Evolutionary conservation across 2,888 invertebrate genomes (phyloP).

Genomic region (Leptinotarsa rubiginosa): DNA sequence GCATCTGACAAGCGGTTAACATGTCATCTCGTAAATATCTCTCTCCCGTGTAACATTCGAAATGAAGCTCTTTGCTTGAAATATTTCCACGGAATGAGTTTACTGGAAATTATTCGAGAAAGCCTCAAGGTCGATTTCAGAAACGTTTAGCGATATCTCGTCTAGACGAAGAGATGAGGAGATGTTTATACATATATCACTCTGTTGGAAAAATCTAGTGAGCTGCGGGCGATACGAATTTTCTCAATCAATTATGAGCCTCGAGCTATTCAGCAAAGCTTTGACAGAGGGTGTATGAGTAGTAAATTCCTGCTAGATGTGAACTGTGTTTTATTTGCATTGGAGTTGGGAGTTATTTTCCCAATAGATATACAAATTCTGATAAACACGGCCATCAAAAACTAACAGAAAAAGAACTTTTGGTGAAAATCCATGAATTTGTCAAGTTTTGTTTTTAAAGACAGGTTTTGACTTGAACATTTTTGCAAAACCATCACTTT

Average conservation of each 20-base stretch:
- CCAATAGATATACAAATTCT: no score
- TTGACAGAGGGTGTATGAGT: neutral
- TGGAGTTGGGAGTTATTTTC: neutral
- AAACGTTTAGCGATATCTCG: slow-evolving; percentile 13
- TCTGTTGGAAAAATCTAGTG: neutral
- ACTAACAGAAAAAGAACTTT: no score
- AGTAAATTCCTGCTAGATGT: neutral
- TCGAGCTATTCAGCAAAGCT: neutral
- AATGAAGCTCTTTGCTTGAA: slow-evolving; percentile 25
- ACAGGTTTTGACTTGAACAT: no score
- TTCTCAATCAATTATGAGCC: slow-evolving; percentile 16
- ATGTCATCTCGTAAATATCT: slow-evolving; percentile 31
- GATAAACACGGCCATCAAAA: no score
- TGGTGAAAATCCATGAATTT: no score
- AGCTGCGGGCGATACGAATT: slow-evolving; percentile 2
- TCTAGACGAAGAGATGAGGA: slow-evolving; percentile 15
- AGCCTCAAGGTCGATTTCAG: neutral
- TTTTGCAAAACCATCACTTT: no score
- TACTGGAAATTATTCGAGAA: slow-evolving; percentile 20
- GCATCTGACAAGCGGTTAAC: slow-evolving; percentile 31
- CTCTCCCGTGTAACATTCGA: slow-evolving; percentile 18
- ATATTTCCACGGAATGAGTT: slow-evolving; percentile 19
- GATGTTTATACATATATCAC: slow-evolving; percentile 14
- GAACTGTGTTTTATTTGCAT: neutral
- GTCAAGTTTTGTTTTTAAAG: no score